Evolutionary conservation across 2,797 vertebrate genomes (phyloP).

Genomic region (Cynodonichthys magdalenae): DNA sequence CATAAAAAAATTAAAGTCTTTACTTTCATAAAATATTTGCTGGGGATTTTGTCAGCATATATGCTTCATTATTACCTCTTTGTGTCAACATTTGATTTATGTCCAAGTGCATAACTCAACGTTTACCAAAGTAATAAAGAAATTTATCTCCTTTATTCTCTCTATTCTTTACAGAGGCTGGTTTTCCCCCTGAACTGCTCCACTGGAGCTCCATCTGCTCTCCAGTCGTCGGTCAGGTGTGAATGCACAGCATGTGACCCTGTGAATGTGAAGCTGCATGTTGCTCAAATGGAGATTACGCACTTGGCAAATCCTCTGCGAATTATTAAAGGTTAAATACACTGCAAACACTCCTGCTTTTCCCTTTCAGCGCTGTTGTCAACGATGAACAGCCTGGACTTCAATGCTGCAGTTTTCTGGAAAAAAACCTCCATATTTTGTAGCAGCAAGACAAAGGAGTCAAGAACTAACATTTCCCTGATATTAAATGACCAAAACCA

Average conservation of each 20-base stretch:
- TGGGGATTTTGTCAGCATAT: neutral
- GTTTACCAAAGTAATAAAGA: neutral
- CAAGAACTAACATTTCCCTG: neutral
- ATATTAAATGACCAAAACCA: neutral
- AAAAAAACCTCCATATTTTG: too few relatives aligned
- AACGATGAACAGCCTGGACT: slow-evolving; percentile 18
- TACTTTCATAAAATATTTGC: neutral
- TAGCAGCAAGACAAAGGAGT: too few relatives aligned
- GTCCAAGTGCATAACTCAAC: too few relatives aligned
- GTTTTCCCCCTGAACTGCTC: slow-evolving; percentile 20
- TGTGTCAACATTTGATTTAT: neutral
- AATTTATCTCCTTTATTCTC: neutral
- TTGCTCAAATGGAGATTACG: slow-evolving; percentile 34
- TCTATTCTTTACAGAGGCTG: neutral
- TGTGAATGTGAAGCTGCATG: slow-evolving; percentile 21
- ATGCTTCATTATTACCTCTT: neutral
- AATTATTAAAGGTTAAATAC: slow-evolving; percentile 45
- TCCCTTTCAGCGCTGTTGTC: slow-evolving; percentile 31
- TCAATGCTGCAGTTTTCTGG: neutral
- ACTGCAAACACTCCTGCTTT: slow-evolving; percentile 28
- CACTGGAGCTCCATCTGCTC: slow-evolving; percentile 18
- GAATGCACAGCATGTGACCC: slow-evolving; percentile 26
- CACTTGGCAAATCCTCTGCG: slow-evolving; percentile 32
- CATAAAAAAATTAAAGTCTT: neutral
- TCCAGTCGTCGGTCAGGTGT: slow-evolving; percentile 31